Conservation (phyloP, 2,113 vertebrate species). For the Apaloderma vittatum region DNA sequence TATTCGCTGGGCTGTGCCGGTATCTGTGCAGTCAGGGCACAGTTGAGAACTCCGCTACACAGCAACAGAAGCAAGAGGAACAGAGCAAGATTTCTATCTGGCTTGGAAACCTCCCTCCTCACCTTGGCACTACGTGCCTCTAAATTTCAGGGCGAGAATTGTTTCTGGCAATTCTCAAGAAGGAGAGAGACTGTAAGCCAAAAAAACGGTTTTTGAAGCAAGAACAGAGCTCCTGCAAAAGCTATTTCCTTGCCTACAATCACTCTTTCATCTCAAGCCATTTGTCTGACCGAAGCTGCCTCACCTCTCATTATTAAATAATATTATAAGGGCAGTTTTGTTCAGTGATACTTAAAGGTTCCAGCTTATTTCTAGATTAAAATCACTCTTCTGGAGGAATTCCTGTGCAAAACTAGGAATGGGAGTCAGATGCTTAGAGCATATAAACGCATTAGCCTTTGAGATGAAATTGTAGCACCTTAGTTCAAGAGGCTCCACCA, state of each 20-base stretch:
- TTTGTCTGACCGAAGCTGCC: conserved; percentile 25
- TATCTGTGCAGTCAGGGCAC: neutral
- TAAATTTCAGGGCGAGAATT: conserved; percentile 17
- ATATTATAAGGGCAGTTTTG: neutral
- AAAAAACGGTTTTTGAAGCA: conserved; percentile 38
- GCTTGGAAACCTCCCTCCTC: neutral
- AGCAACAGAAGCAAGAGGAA: neutral
- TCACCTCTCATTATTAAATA: conserved; percentile 2
- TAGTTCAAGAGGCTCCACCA: neutral
- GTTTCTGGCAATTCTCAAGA: conserved; percentile 34
- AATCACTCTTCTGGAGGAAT: neutral
- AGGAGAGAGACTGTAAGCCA: neutral
- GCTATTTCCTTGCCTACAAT: conserved; percentile 41
- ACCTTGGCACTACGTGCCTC: neutral
- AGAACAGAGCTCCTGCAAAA: conserved; percentile 31
- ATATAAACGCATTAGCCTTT: neutral
- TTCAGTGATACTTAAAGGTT: neutral
- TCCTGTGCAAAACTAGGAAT: neutral
- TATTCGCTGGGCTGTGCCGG: neutral
- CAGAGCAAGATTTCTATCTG: neutral
- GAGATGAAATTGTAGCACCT: neutral
- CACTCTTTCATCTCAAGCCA: conserved; percentile 38
- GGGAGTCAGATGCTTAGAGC: neutral
- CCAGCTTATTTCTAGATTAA: conserved; percentile 10
- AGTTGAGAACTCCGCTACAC: neutral